Evolutionary conservation across 1,140 invertebrate species (phyloP).

Genomic region (Drosophila subobscura): DNA sequence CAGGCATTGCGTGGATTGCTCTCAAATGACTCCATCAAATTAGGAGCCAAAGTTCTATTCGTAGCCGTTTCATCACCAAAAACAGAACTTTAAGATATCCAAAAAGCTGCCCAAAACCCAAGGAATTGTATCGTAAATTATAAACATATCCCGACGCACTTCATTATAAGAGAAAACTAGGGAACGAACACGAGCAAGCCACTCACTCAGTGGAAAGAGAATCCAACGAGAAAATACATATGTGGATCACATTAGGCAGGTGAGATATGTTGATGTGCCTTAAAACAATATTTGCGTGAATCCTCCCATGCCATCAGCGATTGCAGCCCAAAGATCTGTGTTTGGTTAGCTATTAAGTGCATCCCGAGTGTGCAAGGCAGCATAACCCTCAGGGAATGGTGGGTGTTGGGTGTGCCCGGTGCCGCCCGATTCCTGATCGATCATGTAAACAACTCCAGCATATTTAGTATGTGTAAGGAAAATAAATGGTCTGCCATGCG

Average conservation of each 20-base stretch:
- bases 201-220: constrained; percentile 7
- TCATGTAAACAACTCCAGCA: constrained; percentile 73
- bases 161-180: constrained; percentile 58
- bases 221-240: neutral
- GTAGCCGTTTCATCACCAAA: neutral
- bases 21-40: too few species aligned
- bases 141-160: constrained; percentile 73
- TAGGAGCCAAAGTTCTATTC: neutral
- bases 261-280: constrained; percentile 77
- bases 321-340: constrained; percentile 39
- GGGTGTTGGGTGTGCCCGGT: neutral
- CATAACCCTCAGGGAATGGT: constrained; percentile 35
- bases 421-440: constrained; percentile 44
- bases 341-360: constrained; percentile 76
- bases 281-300: constrained; percentile 75
- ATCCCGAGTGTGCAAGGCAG: constrained; percentile 44
- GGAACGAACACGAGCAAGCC: constrained; percentile 33
- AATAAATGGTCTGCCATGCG: constrained; percentile 63
- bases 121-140: constrained; percentile 68
- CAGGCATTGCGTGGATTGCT: too few species aligned
- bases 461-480: constrained; percentile 80
- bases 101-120: constrained; percentile 2
- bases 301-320: constrained; percentile 10
- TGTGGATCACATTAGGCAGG: constrained; percentile 52
- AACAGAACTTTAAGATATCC: neutral